A percentile compares a stretch with the other conserved stretches of the same genome.
phyloP scores from a whole-genome alignment of 2,888 invertebrate species.

The Amiota mariae region DNA sequence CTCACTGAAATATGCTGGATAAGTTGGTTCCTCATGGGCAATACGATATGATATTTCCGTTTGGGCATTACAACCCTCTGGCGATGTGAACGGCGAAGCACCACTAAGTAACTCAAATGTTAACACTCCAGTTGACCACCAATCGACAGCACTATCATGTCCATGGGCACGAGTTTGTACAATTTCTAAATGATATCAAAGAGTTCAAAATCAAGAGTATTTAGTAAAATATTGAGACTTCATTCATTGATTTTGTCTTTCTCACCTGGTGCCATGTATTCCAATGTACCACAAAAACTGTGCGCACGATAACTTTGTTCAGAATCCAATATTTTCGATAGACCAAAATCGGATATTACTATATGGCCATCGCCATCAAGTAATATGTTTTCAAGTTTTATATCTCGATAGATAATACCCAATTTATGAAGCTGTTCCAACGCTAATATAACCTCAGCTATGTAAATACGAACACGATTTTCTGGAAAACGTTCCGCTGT shows the following conservation, averaged over 20 bases:
- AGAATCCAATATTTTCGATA: constrained; percentile 89
- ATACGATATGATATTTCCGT: constrained; percentile 95
- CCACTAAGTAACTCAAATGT: constrained; percentile 97
- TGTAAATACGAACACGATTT: constrained; percentile 91
- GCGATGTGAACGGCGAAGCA: constrained; percentile 97
- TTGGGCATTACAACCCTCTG: constrained; percentile 94
- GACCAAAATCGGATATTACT: constrained; percentile 96
- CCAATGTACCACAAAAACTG: constrained; percentile 98
- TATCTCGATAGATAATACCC: constrained; percentile 97
- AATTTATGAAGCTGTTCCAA: constrained; percentile 96
- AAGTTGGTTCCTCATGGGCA: constrained; percentile 89
- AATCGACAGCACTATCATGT: constrained; percentile 98
- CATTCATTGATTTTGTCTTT: background rate
- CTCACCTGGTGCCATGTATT: constrained; percentile 94
- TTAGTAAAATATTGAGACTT: background rate
- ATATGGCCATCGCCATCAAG: constrained; percentile 96
- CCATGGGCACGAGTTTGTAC: constrained; percentile 89
- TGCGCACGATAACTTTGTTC: constrained; percentile 87
- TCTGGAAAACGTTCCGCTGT: constrained; percentile 94
- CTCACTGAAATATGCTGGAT: constrained; percentile 85
- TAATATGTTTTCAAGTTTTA: constrained; percentile 97
- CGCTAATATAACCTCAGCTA: constrained; percentile 96
- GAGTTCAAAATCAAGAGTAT: constrained; percentile 18
- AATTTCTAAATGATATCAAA: constrained; percentile 74
- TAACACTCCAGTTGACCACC: constrained; percentile 98